Percentiles rank a stretch among this genome's conserved stretches.
Evolutionary conservation across 1,140 invertebrate genomes (phyloP).

Genomic region (Cyclargus thomasi): DNA sequence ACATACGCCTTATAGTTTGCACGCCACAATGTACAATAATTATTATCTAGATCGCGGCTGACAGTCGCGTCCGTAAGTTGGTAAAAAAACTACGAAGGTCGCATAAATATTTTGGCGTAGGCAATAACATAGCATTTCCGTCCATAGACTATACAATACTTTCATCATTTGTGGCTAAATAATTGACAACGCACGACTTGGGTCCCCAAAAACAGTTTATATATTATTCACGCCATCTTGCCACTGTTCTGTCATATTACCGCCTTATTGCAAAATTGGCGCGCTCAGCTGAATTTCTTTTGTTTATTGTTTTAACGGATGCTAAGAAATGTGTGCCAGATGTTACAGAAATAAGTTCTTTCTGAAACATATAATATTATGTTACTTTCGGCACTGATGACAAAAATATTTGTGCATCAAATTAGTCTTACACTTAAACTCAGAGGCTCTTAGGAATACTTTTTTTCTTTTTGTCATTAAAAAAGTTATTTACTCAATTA

Average conservation of each 20-base stretch:
- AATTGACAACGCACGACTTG: constrained; percentile 56
- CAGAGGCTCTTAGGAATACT: too few species aligned
- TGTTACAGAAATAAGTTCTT: neutral
- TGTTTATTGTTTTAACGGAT: constrained; percentile 19
- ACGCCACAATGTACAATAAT: too few species aligned
- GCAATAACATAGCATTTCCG: neutral
- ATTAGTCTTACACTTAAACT: too few species aligned
- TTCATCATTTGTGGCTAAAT: constrained; percentile 68
- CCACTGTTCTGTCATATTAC: constrained; percentile 68
- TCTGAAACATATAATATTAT: too few species aligned
- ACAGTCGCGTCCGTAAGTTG: too few species aligned
- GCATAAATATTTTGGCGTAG: constrained; percentile 17
- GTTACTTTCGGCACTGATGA: too few species aligned
- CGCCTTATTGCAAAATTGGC: constrained; percentile 67
- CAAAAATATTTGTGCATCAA: too few species aligned
- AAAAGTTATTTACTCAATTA: too few species aligned
- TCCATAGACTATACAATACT: constrained; percentile 38
- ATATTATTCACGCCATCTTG: constrained; percentile 65
- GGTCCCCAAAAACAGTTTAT: constrained; percentile 48
- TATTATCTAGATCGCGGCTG: too few species aligned
- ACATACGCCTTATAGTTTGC: too few species aligned
- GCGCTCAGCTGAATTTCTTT: constrained; percentile 47
- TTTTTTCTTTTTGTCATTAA: too few species aligned
- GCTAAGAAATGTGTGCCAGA: constrained; percentile 1
- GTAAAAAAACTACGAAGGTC: neutral